Base-by-base conservation (phyloP, 2,113 vertebrate genomes). In the Camelus dromedarius region DNA sequence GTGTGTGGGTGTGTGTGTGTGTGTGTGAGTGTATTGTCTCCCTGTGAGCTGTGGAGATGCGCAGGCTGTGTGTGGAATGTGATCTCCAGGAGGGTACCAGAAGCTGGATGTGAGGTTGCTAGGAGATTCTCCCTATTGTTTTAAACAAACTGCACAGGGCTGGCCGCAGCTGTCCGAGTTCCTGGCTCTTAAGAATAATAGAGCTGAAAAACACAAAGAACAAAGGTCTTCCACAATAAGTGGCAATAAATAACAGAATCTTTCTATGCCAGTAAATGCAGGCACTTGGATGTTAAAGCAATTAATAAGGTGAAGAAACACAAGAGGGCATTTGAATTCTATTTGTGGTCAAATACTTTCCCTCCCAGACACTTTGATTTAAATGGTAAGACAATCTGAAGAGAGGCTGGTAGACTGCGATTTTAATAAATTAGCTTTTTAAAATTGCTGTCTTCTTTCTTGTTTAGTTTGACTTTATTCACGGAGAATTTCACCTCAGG, bases 151-250 rank as follows among this genome's bases (percentile, higher is more conserved):
- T 90, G 56, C 96, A 93, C 0, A 95, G 86, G 96, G 90, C 98
- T 98, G 97, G 98, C 98, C 98, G 96, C 97, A 98, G 97, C 98
- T 98, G 98, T 96, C 97, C 98, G 89, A 98, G 97, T 95, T 98
- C 84, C 98, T 98, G 98, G 98, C 98, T 98, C 93, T 96, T 97
- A 95, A 96, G 96, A 97, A 97, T 94, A 98, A 97, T 79, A 97
- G 97, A 97, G 93, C 96, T 98, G 91, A 97, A 97, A 98, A 98
- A 95, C 97, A 98, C 97, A 96, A 95, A 98, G 97, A 98, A 97
- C 96, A 98, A 98, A 98, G 84, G 76, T 98, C 94, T 98, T 97
- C 88, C 72, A 97, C 98, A 98, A 98, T 93, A 97, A 98, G 38
- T 93, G 97, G 83, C 95, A 97, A 97, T 97, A 97, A 94, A 89